Base-by-base conservation (phyloP, 2,113 vertebrate genomes). In the Apodemus speciosus region DNA sequence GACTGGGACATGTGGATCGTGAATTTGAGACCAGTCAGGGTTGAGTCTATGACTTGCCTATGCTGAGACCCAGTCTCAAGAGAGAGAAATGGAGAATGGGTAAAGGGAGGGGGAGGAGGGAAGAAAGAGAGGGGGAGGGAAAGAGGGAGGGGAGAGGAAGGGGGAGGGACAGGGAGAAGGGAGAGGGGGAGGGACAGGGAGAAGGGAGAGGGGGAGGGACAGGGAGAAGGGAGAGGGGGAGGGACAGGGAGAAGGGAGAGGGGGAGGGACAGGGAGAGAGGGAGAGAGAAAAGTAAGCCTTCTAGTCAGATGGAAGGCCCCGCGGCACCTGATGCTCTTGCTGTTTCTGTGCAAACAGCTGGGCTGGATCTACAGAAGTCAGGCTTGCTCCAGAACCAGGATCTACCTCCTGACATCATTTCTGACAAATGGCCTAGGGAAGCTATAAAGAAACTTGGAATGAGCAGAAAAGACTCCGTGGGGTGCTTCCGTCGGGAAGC, bases 321-420 rank as follows among this genome's bases (percentile, higher is more conserved):
- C 15, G 0, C 0, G 18, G 75, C 49, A 11, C 20, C 1, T 51
- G 56, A 10, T 27, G 1, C 10, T 25, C 66, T 38, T 0, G 35
- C 23, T 11, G 73, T 23, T 66, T 11, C 5, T 0, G 0, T 4
- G 30, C 38, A 11, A 25, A 21, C 5, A 0, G 2, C 0, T 46
- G 8, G 8, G 53, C 25, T 81, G 6, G 25, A 40, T 46, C n/a
- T 1, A 0, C 32, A 16, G 0, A 40, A 18, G 53, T 9, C 11
- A 14, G 2, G 53, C n/a, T 53, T 27, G 14, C 51, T 88, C 40
- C 81, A 40, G 0, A 64, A 35, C 32, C 56, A 25, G 38, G 85
- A 68, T 66, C 6, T 14, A 15, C 3, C 60, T 58, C 43, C 46
- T 38, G 76, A 66, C 38, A 43, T 25, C 7, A 8, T 40, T 80